Percentiles rank a stretch among this genome's conserved stretches.
phyloP scores from a whole-genome alignment of 2,797 vertebrate species.

The Danio kyathit region DNA sequence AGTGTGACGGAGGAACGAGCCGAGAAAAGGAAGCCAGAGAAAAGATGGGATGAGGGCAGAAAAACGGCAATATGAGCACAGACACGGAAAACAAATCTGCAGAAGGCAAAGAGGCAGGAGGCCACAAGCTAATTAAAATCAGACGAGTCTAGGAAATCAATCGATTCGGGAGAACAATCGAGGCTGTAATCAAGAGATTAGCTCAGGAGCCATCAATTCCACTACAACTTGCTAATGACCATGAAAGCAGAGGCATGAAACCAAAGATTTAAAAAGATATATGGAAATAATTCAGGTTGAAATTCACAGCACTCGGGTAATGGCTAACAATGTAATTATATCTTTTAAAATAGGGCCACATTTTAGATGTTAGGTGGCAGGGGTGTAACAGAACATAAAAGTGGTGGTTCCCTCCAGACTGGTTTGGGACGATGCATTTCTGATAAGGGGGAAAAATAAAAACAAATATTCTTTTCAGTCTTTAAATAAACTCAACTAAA shows the following conservation, averaged over 20 bases:
- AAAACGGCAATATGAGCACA: constrained; percentile 39
- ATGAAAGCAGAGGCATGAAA: constrained; percentile 59
- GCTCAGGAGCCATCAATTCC: constrained; percentile 60
- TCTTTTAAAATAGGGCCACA: background rate
- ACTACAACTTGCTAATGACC: constrained; percentile 58
- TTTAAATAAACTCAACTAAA: too few species aligned
- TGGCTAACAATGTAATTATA: background rate
- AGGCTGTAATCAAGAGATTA: constrained; percentile 64
- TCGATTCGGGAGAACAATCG: constrained; percentile 58
- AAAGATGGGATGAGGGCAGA: constrained; percentile 34
- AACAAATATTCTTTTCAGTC: too few species aligned
- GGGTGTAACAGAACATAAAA: too few species aligned
- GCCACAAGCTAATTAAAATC: constrained; percentile 44
- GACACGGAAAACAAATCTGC: constrained; percentile 31
- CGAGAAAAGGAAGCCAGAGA: constrained; percentile 7
- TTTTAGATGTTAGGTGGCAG: too few species aligned
- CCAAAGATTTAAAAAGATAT: background rate
- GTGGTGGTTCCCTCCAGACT: too few species aligned
- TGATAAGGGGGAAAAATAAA: too few species aligned
- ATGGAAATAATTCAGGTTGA: background rate
- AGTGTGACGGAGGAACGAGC: constrained; percentile 67
- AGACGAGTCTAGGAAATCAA: constrained; percentile 7
- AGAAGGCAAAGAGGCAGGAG: background rate
- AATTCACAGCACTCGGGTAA: background rate
- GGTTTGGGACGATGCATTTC: too few species aligned